A percentile compares a stretch with the other conserved stretches of the same genome.
phyloP scores from a whole-genome alignment of 2,113 vertebrate genomes.

The Solea senegalensis region DNA sequence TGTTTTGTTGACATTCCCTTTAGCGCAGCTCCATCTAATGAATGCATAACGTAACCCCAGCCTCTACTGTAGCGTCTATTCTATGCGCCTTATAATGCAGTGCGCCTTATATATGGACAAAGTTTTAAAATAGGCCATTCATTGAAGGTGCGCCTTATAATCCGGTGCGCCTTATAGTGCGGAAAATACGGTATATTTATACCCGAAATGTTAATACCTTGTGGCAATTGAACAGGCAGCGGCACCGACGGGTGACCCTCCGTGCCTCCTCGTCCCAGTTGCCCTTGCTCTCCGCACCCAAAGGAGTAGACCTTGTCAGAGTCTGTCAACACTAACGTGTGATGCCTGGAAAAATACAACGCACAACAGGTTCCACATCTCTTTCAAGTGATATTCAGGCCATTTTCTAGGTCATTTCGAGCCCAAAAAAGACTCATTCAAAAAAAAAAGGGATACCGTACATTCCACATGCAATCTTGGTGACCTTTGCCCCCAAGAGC shows the following conservation, averaged over 20 bases:
- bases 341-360: slow-evolving; percentile 45
- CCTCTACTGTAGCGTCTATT: too few relatives aligned
- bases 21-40: too few relatives aligned
- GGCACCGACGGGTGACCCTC: slow-evolving; percentile 52
- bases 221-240: slow-evolving; percentile 50
- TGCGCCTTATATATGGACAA: too few relatives aligned
- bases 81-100: too few relatives aligned
- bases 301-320: slow-evolving; percentile 65
- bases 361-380: not conserved
- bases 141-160: too few relatives aligned
- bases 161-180: too few relatives aligned
- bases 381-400: too few relatives aligned
- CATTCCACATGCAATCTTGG: slow-evolving; percentile 90
- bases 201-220: slow-evolving; percentile 21
- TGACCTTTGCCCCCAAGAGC: slow-evolving; percentile 86
- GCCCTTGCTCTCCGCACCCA: slow-evolving; percentile 62
- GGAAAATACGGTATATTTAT: too few relatives aligned
- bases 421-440: too few relatives aligned
- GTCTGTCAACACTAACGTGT: slow-evolving; percentile 64
- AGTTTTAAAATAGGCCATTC: too few relatives aligned
- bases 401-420: not conserved
- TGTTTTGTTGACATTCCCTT: too few relatives aligned
- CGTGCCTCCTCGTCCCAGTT: slow-evolving; percentile 59
- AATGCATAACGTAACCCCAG: too few relatives aligned
- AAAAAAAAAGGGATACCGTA: slow-evolving; percentile 44